A percentile compares a stretch with the other conserved stretches of the same genome.
phyloP scores from a whole-genome alignment of 2,113 vertebrate species.

The Oreochromis niloticus region DNA sequence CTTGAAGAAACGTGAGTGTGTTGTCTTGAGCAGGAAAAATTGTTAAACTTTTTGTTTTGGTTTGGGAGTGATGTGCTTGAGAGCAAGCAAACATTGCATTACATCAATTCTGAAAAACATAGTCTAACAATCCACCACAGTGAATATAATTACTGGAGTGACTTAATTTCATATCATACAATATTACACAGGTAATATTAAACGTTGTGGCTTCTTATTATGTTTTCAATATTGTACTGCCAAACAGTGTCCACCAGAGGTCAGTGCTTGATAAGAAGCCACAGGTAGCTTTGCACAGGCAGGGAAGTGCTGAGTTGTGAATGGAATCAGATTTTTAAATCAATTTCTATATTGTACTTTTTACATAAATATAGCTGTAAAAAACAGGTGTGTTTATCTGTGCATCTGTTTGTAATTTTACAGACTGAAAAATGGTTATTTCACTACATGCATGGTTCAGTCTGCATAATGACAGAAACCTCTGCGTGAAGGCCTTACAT shows the following conservation, averaged over 20 bases:
- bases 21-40: neutral
- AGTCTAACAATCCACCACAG: neutral
- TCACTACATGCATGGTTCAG: neutral
- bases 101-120: neutral
- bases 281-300: neutral
- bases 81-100: neutral
- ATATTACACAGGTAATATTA: neutral
- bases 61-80: neutral
- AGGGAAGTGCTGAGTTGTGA: neutral
- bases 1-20: rapidly evolving
- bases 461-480: neutral
- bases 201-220: neutral
- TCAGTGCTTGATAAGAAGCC: neutral
- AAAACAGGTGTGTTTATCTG: neutral
- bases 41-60: neutral
- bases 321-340: neutral
- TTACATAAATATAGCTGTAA: neutral
- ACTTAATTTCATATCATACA: neutral
- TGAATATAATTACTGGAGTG: neutral
- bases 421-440: neutral
- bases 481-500: neutral
- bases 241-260: constrained; percentile 27
- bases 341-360: rapidly evolving
- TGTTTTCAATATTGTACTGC: neutral
- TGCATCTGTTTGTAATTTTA: neutral